phyloP scores from a whole-genome alignment of 2,888 invertebrate genomes.

The Dioctria linearis region DNA sequence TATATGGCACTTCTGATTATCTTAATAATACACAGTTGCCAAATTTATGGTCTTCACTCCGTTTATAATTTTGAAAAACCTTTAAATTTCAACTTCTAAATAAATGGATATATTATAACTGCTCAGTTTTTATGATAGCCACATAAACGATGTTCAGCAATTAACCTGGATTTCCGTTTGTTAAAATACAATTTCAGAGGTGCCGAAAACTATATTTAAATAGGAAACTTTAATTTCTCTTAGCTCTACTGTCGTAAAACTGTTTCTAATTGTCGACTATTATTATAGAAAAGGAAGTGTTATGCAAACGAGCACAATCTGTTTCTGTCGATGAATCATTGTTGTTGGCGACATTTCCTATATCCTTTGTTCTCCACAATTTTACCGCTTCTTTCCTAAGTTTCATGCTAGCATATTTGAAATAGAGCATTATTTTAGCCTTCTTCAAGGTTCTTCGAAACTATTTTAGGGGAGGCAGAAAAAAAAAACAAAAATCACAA shows the following conservation, averaged over 20 bases:
- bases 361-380: background rate
- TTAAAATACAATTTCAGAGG: slow-evolving; percentile 11
- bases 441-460: background rate
- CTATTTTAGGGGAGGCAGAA: background rate
- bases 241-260: background rate
- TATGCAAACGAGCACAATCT: slow-evolving; percentile 11
- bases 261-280: too few species aligned
- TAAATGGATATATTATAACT: too few species aligned
- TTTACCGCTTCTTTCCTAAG: background rate
- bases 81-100: too few species aligned
- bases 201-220: slow-evolving; percentile 22
- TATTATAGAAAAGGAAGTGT: background rate
- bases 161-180: slow-evolving; percentile 9
- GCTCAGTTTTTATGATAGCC: background rate
- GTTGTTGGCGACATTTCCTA: background rate
- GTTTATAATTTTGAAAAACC: too few species aligned
- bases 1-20: too few species aligned
- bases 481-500: slow-evolving; percentile 15
- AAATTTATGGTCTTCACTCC: too few species aligned
- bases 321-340: slow-evolving; percentile 15
- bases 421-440: background rate
- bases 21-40: too few species aligned
- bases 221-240: background rate
- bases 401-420: background rate
- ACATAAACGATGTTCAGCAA: background rate